Base-by-base conservation (phyloP, 1,140 invertebrate genomes). In the Parasteatoda tepidariorum region DNA sequence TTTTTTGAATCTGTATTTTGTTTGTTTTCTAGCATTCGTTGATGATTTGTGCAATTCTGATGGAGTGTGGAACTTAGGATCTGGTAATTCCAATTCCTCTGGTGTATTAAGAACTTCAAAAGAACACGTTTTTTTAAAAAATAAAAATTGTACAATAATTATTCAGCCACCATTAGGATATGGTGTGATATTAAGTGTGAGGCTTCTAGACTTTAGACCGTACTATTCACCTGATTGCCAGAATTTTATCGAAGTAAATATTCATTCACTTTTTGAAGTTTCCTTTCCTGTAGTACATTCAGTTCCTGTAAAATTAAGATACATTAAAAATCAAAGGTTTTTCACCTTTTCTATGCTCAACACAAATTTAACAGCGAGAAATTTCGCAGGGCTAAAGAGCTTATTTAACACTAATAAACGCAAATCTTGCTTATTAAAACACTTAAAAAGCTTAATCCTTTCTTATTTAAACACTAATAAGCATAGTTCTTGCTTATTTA, bases 111-210 rank as follows among this genome's bases (percentile, higher is more conserved):
- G 55, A 67, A 33, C 64, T 0, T 67, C 75, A 0, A 55, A 22
- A 68, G 11, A 55, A 4, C 9, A 34, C 2, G 13, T 22, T 2
- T 79, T 67, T 57, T n/a, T 79, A 18, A 6, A 6, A 67, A 33
- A 30, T n/a, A 54, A 54, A 26, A 79, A 79, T 30, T 79, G 75
- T 18, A 55, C 75, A 18, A n/a, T 79, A 3, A n/a, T 79, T 18
- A 54, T 79, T 11, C 75, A 79, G n/a, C 75, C 75, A 9, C 75
- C 75, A 34, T 34, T 79, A 28, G 75, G 75, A 24, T 79, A 22
- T 59, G 75, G 75, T 9, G 41, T 79, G 7, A 38, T 67, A 0
- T 38, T 79, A 34, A 79, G 75, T 55, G 64, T 79, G 0, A 26
- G 75, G 11, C 22, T 26, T 33, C 28, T 79, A 13, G 75, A 79